A percentile compares a stretch with the other conserved stretches of the same genome.
phyloP scores from a whole-genome alignment of 1,140 invertebrate genomes.

The Holcopasites calliopsidis region DNA sequence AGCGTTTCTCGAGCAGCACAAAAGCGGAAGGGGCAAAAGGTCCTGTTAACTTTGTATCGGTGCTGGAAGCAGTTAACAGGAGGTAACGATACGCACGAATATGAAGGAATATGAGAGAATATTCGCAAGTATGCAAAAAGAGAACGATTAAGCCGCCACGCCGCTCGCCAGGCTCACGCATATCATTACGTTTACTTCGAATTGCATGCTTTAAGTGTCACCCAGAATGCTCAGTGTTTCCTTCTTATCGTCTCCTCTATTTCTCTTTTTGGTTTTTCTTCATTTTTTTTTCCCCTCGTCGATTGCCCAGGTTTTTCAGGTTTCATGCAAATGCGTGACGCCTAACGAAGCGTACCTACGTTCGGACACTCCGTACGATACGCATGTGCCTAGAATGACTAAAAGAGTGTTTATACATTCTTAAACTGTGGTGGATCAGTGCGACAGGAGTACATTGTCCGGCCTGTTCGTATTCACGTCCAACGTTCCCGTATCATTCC shows the following conservation, averaged over 20 bases:
- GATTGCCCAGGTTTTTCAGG: conserved; percentile 50
- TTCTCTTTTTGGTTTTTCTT: conserved; percentile 41
- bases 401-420: conserved; percentile 38
- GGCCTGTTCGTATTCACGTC: background rate
- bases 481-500: background rate
- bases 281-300: background rate
- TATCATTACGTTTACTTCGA: conserved; percentile 65
- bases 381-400: conserved; percentile 23
- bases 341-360: conserved; percentile 44
- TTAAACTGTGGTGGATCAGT: too few species aligned
- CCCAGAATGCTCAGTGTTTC: conserved; percentile 78
- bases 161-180: conserved; percentile 58
- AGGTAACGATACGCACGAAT: background rate
- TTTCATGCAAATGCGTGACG: conserved; percentile 37
- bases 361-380: conserved; percentile 14
- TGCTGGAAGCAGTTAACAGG: background rate
- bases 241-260: conserved; percentile 71
- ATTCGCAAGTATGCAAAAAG: background rate
- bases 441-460: too few species aligned
- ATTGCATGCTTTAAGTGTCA: conserved; percentile 80
- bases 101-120: conserved; percentile 3
- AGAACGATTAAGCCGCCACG: conserved; percentile 56
- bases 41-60: background rate
- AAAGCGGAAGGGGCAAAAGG: background rate
- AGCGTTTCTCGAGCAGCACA: background rate